Evolutionary conservation across 2,113 vertebrate species (phyloP).

Genomic region (Rostratula benghalensis): DNA sequence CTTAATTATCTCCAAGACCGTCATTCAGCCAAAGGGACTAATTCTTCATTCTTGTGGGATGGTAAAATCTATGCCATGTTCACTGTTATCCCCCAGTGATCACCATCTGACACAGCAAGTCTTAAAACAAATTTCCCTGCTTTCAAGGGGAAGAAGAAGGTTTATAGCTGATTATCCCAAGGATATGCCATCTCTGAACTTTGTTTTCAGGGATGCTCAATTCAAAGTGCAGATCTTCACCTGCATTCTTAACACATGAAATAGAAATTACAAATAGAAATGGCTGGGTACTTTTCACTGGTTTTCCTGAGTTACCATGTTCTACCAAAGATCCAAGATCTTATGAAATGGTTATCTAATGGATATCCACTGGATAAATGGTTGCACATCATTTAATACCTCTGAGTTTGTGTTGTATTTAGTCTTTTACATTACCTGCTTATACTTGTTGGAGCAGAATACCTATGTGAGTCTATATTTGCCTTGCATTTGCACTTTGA

Average conservation of each 20-base stretch:
- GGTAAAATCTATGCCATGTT: neutral
- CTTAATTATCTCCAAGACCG: neutral
- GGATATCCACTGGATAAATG: neutral
- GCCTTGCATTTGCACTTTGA: neutral
- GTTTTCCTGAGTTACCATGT: no score
- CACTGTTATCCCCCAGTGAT: neutral
- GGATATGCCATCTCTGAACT: neutral
- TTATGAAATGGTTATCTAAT: neutral
- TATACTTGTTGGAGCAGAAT: neutral
- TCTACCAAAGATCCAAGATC: no score
- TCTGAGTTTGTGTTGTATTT: neutral
- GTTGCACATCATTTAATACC: neutral
- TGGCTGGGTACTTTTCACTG: no score
- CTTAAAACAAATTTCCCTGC: neutral
- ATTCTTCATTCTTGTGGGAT: neutral
- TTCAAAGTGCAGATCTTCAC: neutral
- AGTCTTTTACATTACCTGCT: neutral
- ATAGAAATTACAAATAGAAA: neutral
- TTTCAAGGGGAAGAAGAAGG: neutral
- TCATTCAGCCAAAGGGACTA: neutral
- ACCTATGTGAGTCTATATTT: neutral
- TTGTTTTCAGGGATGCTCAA: neutral
- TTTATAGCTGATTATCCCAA: neutral
- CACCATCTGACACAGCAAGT: neutral
- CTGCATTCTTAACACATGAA: neutral